Percentiles rank a stretch among this genome's conserved stretches.
Evolutionary conservation across 2,797 vertebrate genomes (phyloP).

Genomic region (Coregonus suidteri): DNA sequence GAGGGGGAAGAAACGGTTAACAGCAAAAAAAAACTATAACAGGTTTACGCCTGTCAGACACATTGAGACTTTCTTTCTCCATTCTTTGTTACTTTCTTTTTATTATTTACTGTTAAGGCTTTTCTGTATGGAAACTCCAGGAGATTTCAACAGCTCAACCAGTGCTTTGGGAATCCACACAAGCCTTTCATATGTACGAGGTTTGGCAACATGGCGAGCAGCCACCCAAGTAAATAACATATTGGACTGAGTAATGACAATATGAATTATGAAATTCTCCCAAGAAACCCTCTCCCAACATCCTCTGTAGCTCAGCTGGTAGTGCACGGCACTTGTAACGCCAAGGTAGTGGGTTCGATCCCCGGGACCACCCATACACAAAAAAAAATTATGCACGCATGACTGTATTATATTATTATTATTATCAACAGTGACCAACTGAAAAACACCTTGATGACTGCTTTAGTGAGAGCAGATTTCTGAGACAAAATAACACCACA

Average conservation of each 20-base stretch:
- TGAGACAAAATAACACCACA: background rate
- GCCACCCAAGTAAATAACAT: conserved; percentile 77
- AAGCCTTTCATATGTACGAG: conserved; percentile 75
- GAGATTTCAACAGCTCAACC: conserved; percentile 70
- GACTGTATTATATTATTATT: too few relatives aligned
- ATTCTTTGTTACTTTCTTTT: conserved; percentile 67
- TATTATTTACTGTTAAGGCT: conserved; percentile 69
- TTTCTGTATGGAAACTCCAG: conserved; percentile 69
- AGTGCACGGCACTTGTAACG: too few relatives aligned
- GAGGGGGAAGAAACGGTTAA: conserved; percentile 70
- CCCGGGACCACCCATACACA: too few relatives aligned
- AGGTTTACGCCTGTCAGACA: conserved; percentile 61
- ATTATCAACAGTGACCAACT: conserved; percentile 65
- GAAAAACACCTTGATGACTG: conserved; percentile 68
- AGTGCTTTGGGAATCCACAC: conserved; percentile 68
- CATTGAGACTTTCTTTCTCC: conserved; percentile 63
- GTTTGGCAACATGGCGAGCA: conserved; percentile 73
- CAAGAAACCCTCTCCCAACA: conserved; percentile 61
- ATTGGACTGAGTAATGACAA: conserved; percentile 74
- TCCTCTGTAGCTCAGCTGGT: too few relatives aligned
- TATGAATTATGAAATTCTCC: conserved; percentile 75
- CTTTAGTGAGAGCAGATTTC: conserved; percentile 40
- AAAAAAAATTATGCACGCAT: too few relatives aligned
- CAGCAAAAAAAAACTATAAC: conserved; percentile 72
- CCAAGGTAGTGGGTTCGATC: too few relatives aligned